Evolutionary conservation across 2,113 vertebrate species (phyloP).

Genomic region (Marcusenius ussheri): DNA sequence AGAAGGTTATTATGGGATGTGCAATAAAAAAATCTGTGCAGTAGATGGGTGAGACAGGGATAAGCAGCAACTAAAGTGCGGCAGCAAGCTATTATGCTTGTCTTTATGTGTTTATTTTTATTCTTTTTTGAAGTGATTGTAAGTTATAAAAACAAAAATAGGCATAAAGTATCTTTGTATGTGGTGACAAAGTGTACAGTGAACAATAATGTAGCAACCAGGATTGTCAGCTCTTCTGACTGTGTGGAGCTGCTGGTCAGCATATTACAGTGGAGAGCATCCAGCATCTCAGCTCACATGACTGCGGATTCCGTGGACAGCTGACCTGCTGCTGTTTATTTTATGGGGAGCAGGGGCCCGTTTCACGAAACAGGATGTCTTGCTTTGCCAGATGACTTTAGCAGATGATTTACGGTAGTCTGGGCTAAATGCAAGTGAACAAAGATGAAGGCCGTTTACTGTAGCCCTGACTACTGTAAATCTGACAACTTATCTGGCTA

Average conservation of each 20-base stretch:
- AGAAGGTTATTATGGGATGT: not conserved
- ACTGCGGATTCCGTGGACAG: not conserved
- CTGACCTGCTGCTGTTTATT: not conserved
- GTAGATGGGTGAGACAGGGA: not conserved
- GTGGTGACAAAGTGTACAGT: not conserved
- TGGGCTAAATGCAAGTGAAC: not conserved
- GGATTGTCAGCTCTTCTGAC: not conserved
- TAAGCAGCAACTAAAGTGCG: not conserved
- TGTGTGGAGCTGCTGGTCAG: not conserved
- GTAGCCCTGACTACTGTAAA: not conserved
- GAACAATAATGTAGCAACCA: not conserved
- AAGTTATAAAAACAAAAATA: not conserved
- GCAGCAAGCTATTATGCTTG: not conserved
- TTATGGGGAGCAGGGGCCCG: not conserved
- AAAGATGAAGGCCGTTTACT: not conserved
- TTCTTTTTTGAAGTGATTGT: not conserved
- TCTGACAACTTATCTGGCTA: not conserved
- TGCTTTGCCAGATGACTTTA: not conserved
- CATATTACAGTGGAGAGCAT: not conserved
- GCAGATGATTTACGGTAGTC: not conserved
- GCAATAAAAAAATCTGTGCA: not conserved
- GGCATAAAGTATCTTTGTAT: not conserved
- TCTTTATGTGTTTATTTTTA: not conserved
- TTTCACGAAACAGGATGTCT: not conserved
- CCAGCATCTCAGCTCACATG: not conserved